Conservation (phyloP, 2,113 vertebrate species). For the Gallinago undulata region DNA sequence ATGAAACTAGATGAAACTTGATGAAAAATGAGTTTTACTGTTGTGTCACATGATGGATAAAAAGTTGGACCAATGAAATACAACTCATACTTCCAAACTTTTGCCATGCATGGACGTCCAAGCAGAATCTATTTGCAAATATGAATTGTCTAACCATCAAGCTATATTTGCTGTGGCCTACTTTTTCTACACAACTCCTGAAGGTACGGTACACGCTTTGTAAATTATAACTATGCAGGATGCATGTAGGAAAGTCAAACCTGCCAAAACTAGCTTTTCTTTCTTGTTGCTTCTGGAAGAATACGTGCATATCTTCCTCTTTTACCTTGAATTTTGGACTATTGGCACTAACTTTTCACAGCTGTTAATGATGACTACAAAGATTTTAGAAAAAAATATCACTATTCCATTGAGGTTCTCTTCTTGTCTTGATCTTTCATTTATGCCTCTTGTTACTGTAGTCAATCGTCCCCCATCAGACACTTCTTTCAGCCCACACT, state of each 20-base stretch:
- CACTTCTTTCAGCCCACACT: not conserved
- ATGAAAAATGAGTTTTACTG: not conserved
- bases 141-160: not conserved
- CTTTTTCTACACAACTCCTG: not conserved
- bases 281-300: not conserved
- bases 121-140: not conserved
- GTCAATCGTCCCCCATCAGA: not conserved
- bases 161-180: not conserved
- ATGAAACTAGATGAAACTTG: no score
- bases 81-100: not conserved
- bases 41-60: not conserved
- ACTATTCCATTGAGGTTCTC: not conserved
- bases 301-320: not conserved
- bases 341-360: not conserved
- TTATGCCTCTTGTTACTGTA: not conserved
- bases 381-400: not conserved
- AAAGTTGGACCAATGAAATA: not conserved
- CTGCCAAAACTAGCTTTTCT: not conserved
- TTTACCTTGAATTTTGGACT: not conserved
- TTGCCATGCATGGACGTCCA: not conserved
- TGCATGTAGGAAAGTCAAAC: not conserved
- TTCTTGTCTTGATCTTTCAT: not conserved
- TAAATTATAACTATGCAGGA: not conserved
- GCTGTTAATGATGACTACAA: not conserved
- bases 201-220: not conserved